Evolutionary conservation across 1,140 invertebrate species (phyloP).

Genomic region (Magallana angulata): DNA sequence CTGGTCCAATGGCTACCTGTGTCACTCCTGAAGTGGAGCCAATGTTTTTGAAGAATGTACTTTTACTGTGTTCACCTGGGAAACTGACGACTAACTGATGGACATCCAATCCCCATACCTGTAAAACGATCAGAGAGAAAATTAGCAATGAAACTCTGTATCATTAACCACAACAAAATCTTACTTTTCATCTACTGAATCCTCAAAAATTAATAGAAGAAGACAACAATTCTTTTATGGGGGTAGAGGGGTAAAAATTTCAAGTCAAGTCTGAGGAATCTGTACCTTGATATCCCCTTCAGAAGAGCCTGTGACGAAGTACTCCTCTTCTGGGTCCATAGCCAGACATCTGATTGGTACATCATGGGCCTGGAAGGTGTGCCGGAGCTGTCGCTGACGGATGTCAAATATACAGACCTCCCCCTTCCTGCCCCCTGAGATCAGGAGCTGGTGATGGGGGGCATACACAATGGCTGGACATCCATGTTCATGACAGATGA

Average conservation of each 20-base stretch:
- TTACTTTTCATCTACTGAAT: neutral
- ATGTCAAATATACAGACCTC: slow-evolving; percentile 95
- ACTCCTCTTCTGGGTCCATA: slow-evolving; percentile 96
- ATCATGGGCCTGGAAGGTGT: slow-evolving; percentile 95
- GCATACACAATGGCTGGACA: slow-evolving; percentile 91
- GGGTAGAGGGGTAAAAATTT: neutral
- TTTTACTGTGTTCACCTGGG: slow-evolving; percentile 90
- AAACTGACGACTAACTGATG: slow-evolving; percentile 93
- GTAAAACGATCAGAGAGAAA: slow-evolving; percentile 66
- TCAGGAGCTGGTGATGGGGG: slow-evolving; percentile 91
- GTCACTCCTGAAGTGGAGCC: slow-evolving; percentile 97
- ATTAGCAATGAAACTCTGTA: neutral
- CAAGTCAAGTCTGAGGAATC: neutral
- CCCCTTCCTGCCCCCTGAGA: slow-evolving; percentile 97
- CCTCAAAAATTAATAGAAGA: too few relatives aligned
- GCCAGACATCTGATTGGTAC: slow-evolving; percentile 88
- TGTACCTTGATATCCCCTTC: slow-evolving; percentile 96
- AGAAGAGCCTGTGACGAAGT: slow-evolving; percentile 97
- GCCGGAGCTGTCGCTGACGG: slow-evolving; percentile 90
- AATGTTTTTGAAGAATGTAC: slow-evolving; percentile 96
- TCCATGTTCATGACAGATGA: slow-evolving; percentile 95
- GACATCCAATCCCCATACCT: slow-evolving; percentile 95
- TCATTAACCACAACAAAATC: neutral
- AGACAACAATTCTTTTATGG: too few relatives aligned
- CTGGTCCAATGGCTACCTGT: slow-evolving; percentile 93